Base-by-base conservation (phyloP, 1,140 invertebrate species). In the Rhagoletis pomonella region DNA sequence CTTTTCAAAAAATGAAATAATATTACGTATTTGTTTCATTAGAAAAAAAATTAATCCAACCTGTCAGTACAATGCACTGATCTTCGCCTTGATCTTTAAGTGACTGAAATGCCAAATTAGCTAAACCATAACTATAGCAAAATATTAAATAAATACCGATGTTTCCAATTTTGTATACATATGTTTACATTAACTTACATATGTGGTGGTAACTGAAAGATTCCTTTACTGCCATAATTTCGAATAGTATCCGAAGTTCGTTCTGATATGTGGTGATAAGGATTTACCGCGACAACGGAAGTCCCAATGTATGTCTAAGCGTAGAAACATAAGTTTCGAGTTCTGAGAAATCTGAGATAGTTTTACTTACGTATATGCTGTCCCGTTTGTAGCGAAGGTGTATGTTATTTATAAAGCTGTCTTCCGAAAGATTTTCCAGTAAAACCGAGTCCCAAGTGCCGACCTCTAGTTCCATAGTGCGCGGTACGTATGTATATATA, bases 161-260 rank as follows among this genome's bases (percentile, higher is more conserved):
- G n/a, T 44, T n/a, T 5, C 12, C 69, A 29, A 29, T 29, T 29
- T 29, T 55, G 58, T 55, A 65, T 65, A 19, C 14, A 65, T 19
- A 39, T 65, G 17, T 65, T 39, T 42, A 10, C 14, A 9, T 73
- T 6, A 4, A 62, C 89, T 95, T 94, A 98, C 97, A 98, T 96
- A 92, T 98, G 98, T 42, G 98, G 97, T 67, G 97, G 97, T 89
- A 98, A 94, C 92, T 98, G 96, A 91, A 97, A 97, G 64, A 97
- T 96, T 89, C 96, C 95, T 90, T 96, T 95, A 89, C 95, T 95
- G 89, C 96, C 95, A 94, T 98, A 97, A 58, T 95, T 95, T 88
- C 95, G 95, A 88, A 96, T 96, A 84, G 96, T 94, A 90, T 97
- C 96, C 62, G 95, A 94, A n/a, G 96, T 96, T 94, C 97, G 97